Base-by-base conservation (phyloP, 1,140 invertebrate species). In the Phenacoccus solenopsis region DNA sequence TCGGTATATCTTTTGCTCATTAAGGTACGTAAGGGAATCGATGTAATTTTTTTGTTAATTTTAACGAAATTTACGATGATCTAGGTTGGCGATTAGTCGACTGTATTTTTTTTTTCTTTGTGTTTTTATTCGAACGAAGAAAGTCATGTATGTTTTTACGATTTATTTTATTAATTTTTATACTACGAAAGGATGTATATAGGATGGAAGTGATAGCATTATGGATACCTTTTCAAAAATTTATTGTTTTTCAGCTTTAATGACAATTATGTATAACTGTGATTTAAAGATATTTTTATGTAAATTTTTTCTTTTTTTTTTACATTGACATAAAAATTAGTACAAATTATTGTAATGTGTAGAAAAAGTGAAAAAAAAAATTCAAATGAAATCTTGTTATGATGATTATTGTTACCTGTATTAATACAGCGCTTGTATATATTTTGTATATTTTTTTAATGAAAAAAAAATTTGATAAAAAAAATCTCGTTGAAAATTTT, bases 351-450 rank as follows among this genome's bases (percentile, higher is more conserved):
- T n/a, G n/a, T n/a, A 32, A 16, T 9, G 38, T 49, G 38, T 49
- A 49, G 38, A 49, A 49, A 49, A 49, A 32, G 5, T n/a, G n/a
- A n/a, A n/a, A n/a, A 49, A n/a, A 49, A 49, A 49, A 49, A 49
- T 49, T 49, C 20, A 5, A 49, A 49, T 9, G 3, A 49, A 49
- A 49, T 9, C 13, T 49, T 49, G 20, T n/a, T 16, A 49, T 49
- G n/a, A n/a, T 49, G 38, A 49, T 49, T 49, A 64, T 64, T 64
- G 59, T 64, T 64, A 64, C 59, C 59, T 64, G 59, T 64, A 24
- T 25, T 64, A 25, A 64, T 64, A 64, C 59, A 64, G 59, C 38
- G 38, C 20, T 2, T 49, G 38, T 49, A 49, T 49, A 49, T 49
- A 49, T 9, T 49, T 49, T 49, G 38, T 49, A 9, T 9, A n/a